Evolutionary conservation across 2,888 invertebrate species (phyloP), one percentile per base, ranked within the genome.

Genomic region (Eupeodes luniger): DNA sequence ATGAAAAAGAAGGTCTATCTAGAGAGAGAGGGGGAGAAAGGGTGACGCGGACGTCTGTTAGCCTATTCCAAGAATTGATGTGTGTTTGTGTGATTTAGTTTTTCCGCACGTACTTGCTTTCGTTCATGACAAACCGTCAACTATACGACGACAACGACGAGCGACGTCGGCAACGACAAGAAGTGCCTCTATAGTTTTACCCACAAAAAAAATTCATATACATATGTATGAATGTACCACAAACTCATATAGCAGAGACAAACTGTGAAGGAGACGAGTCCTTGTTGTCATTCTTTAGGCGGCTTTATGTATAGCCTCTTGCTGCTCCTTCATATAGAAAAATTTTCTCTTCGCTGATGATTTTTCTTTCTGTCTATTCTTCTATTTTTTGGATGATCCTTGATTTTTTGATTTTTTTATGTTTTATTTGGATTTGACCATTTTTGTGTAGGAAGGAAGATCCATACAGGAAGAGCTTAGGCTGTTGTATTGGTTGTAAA

Each of bases 261-360:
- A 81, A 75, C 61, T 70, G 69, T 78, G 57, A 88, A 88, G 78
- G 44, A 81, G 74, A 84, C 59, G 67, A 88, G 69, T 75, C 70
- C 81, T 88, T 81, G 85, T 85, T 85, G 81, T 81, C 81, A 78
- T 88, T 81, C 84, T 59, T 85, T 72, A 27, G 53, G 69, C 81
- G 69, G 75, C 77, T 69, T 88, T 69, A 84, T 81, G 78, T 81
- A 72, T 61, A 49, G n/a, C 49, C 47, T 19, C 19, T 19, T 47
- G 16, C 34, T 47, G 16, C 34, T 67, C n/a, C 34, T 59, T 40
- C 75, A 44, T 4, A 9, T 75, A 70, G 64, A 77, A 79, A 77
- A 83, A 83, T 87, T 77, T 77, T 78, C 40, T 79, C 57, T 59
- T 51, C 59, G 69, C 55, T 75, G 51, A 67, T 79, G 36, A 57